A percentile compares a stretch with the other conserved stretches of the same genome.
phyloP scores from a whole-genome alignment of 2,888 invertebrate species.

The Heliothis peltigera region DNA sequence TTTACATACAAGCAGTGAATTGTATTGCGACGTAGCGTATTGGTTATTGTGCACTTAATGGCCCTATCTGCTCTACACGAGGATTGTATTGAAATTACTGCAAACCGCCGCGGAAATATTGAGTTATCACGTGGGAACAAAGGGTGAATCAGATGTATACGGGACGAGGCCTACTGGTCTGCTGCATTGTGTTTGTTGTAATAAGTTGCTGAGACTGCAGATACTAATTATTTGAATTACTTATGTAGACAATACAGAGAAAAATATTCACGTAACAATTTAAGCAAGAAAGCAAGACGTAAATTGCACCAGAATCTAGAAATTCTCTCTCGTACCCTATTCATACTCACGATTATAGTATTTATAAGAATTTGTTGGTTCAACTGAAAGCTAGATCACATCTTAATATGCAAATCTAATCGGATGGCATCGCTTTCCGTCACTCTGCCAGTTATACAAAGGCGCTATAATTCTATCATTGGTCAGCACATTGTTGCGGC shows the following conservation, averaged over 20 bases:
- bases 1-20: slow-evolving; percentile 61
- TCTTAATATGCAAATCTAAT: slow-evolving; percentile 20
- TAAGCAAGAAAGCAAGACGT: neutral
- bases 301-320: neutral
- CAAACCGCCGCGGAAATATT: slow-evolving; percentile 10
- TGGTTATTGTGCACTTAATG: slow-evolving; percentile 58
- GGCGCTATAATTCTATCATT: slow-evolving; percentile 49
- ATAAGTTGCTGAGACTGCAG: neutral
- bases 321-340: slow-evolving; percentile 7
- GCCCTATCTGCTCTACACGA: slow-evolving; percentile 22
- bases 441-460: slow-evolving; percentile 41
- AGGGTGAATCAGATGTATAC: neutral
- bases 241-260: neutral
- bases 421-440: slow-evolving; percentile 9
- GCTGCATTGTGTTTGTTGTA: neutral
- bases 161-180: neutral
- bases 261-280: neutral
- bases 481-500: slow-evolving; percentile 30
- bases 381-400: slow-evolving; percentile 4
- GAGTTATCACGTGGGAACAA: slow-evolving; percentile 40
- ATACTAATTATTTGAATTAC: too few relatives aligned
- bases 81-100: slow-evolving; percentile 50
- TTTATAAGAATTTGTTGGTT: slow-evolving; percentile 7
- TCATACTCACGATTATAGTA: slow-evolving; percentile 6
- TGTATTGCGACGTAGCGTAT: slow-evolving; percentile 48